Base-by-base conservation (phyloP, 2,797 vertebrate genomes). In the Sebastes wilsoni region DNA sequence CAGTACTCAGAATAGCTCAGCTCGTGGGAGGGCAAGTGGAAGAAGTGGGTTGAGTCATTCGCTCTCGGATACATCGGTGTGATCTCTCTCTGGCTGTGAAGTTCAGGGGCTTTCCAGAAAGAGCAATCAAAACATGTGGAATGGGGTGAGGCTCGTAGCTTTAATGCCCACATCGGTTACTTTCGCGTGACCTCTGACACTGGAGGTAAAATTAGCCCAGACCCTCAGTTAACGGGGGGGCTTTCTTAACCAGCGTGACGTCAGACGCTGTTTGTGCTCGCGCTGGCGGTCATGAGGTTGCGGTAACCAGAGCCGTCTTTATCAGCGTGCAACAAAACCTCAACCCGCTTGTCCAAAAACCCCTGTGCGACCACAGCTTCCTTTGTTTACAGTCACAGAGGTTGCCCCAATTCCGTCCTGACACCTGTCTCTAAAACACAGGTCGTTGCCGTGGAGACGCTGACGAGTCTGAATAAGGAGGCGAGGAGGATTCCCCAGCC, bases 401-500 rank as follows among this genome's bases (percentile, higher is more conserved):
- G 46, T 30, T 61, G 66, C 49, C 80, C 66, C 72, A 58, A 5
- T 62, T 79, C 69, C 22, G 46, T 79, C 69, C 27, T 83, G 68
- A 87, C 82, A 91, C 89, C 84, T 92, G 89, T 91, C 89, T 93
- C 87, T 86, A 88, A 88, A 93, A 93, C 88, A 90, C 82, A 87
- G 75, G 22, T 49, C 0, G 81, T 89, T 46, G 59, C 90, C 36
- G 67, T 85, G 93, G 95, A 93, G 88, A 95, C 85, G 32, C 32
- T 7, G 75, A 77, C 59, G 69, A 85, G 77, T 77, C 88, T 84
- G 60, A 83, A 88, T 74, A 90, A 91, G 84, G 86, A 82, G 78
- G 64, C 30, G 42, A 56, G 80, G 69, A 88, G 91, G 90, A 77
- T 80, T 83, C 88, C 91, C 89, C 86, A 10, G 59, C 6, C 38